Evolutionary conservation across 2,888 invertebrate genomes (phyloP).

Genomic region (Hypselothyrea guttata): DNA sequence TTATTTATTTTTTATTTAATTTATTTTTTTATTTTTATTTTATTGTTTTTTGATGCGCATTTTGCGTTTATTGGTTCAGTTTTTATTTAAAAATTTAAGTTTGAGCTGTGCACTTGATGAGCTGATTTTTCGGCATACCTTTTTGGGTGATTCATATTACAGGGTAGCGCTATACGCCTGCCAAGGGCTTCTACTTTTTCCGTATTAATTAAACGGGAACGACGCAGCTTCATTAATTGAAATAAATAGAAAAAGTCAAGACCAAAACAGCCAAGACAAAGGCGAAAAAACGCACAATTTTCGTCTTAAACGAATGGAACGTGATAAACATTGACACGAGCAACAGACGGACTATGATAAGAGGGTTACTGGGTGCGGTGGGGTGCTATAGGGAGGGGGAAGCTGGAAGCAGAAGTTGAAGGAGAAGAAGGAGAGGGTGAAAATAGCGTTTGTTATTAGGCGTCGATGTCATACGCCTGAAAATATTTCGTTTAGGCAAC

Average conservation of each 20-base stretch:
- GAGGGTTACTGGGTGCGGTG: neutral
- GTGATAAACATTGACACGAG: slow-evolving; percentile 28
- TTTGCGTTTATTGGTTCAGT: no score
- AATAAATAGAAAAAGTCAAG: slow-evolving; percentile 52
- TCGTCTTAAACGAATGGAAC: slow-evolving; percentile 26
- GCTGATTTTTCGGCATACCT: no score
- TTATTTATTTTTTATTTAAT: no score
- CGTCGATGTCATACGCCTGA: slow-evolving; percentile 43
- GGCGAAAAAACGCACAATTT: neutral
- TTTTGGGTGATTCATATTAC: neutral
- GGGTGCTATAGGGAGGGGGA: no score
- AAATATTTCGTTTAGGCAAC: slow-evolving; percentile 55
- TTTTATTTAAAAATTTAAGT: no score
- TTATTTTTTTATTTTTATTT: no score
- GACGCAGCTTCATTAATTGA: slow-evolving; percentile 72
- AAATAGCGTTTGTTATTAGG: slow-evolving; percentile 26
- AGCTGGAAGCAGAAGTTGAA: neutral
- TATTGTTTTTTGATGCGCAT: no score
- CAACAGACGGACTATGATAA: neutral
- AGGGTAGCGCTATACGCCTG: slow-evolving; percentile 15
- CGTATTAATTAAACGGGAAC: slow-evolving; percentile 62
- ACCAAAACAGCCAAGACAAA: slow-evolving; percentile 1
- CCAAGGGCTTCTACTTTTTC: slow-evolving; percentile 34
- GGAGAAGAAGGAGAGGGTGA: neutral
- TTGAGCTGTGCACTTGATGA: no score